Base-by-base conservation (phyloP, 2,888 invertebrate genomes). In the Icerya purchasi region DNA sequence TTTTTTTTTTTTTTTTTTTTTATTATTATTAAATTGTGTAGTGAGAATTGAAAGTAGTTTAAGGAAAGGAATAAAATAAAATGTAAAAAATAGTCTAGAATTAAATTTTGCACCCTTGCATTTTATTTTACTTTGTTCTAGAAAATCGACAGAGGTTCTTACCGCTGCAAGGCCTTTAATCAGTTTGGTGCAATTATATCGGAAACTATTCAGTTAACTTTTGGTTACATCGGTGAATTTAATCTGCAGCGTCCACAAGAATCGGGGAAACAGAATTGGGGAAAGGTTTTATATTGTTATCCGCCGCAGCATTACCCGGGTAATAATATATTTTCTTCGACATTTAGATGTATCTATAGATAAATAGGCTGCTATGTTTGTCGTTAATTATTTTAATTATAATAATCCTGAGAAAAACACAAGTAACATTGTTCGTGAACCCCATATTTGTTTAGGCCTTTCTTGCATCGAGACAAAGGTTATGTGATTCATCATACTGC, bases 101-200 rank as follows among this genome's bases (percentile, higher is more conserved):
- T 14, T 49, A 49, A 49, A 49, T 1, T 21, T 21, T 54, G 1
- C 23, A 50, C 52, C 49, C n/a, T 2, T 50, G 18, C 14, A 22
- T 24, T 19, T 52, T 25, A 51, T 5, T 22, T 23, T 21, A 62
- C 54, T 52, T 63, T 61, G 54, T 67, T 68, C 19, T 66, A 84
- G 71, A 80, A 79, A 63, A 74, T 75, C 60, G 92, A 96, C 69
- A 80, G 87, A 69, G 89, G 92, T 0, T 80, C 82, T 19, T 96
- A 93, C 72, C 91, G 93, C 68, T 96, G 96, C 69, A 82, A 84
- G 66, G 93, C 93, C 1, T 75, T 79, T n/a, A 96, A 96, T 72
- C 78, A 80, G 68, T 92, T 81, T 74, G 96, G 96, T 2, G 81
- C 83, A 10, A 83, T 94, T 59, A 77, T 88, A 36, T 93, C 93